These are phyloP conservation scores for Danio albolineatus DNA, from an alignment of 2,797 vertebrate species.

Conservation along the genomic window DNA sequence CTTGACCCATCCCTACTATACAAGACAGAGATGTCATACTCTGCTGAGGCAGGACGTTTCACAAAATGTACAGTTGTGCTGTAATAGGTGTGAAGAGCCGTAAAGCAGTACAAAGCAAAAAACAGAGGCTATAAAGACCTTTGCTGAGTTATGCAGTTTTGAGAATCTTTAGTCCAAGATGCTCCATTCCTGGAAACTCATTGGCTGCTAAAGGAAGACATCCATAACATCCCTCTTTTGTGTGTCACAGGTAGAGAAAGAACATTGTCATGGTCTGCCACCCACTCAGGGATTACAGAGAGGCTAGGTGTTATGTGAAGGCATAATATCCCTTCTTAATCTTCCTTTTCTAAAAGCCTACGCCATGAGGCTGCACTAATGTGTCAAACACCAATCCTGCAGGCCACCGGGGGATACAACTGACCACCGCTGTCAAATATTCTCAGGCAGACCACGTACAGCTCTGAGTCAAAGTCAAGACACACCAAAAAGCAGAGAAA, in stretches of 20 bases:
- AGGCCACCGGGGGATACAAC: background rate
- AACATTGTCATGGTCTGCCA: constrained; percentile 46
- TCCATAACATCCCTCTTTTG: constrained; percentile 47
- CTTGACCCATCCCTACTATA: background rate
- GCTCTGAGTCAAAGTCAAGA: constrained; percentile 13
- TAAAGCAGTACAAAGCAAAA: constrained; percentile 4
- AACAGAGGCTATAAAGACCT: background rate
- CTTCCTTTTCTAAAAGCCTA: constrained; percentile 60
- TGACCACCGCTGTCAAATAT: constrained; percentile 15
- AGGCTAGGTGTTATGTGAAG: constrained; percentile 52
- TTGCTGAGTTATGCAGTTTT: background rate
- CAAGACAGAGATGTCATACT: background rate
- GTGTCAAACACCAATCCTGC: constrained; percentile 46
- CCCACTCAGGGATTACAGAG: constrained; percentile 66
- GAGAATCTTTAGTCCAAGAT: constrained; percentile 20
- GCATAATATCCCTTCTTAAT: constrained; percentile 65
- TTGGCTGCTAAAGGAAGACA: constrained; percentile 15
- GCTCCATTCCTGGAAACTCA: constrained; percentile 22
- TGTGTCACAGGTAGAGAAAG: constrained; percentile 34
- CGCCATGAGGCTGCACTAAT: constrained; percentile 56
- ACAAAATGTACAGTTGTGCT: background rate
- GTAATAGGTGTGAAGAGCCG: background rate
- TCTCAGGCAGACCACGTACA: constrained; percentile 30
- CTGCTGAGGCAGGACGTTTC: background rate
- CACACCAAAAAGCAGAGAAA: background rate